Conservation (phyloP, 2,888 invertebrate species). For the Unio delphinus region DNA sequence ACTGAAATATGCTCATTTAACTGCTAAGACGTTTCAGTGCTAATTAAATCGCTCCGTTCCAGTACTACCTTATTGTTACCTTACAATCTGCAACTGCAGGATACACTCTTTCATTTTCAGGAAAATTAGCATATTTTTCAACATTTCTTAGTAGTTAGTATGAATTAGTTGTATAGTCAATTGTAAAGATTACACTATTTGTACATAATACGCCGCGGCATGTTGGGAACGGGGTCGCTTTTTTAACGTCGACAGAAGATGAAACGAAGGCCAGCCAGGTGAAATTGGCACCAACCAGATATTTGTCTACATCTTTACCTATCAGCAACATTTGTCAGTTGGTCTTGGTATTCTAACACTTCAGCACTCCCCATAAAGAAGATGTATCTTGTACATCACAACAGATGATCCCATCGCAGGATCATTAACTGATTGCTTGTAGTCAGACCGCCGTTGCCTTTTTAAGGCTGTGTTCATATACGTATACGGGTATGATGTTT, state of each 20-base stretch:
- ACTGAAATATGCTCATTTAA: no score
- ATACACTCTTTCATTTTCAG: slow-evolving; percentile 34
- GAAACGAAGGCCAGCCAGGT: slow-evolving; percentile 23
- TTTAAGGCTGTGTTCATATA: no score
- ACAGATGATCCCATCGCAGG: no score
- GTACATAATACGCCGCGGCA: slow-evolving; percentile 9
- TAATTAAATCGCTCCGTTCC: slow-evolving; percentile 13
- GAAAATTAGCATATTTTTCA: slow-evolving; percentile 26
- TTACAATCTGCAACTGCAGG: slow-evolving; percentile 32
- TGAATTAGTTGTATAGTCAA: slow-evolving; percentile 20
- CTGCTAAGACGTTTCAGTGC: slow-evolving; percentile 9
- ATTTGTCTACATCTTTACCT: slow-evolving; percentile 7
- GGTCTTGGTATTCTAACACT: no score
- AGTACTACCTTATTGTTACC: slow-evolving; percentile 8
- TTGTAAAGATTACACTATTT: slow-evolving; percentile 17
- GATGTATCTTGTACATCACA: no score
- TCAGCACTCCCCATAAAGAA: no score
- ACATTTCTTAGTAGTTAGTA: slow-evolving; percentile 35
- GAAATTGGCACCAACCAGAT: slow-evolving; percentile 14
- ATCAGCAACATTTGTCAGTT: neutral
- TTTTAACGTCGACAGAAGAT: slow-evolving; percentile 8
- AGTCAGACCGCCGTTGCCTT: no score
- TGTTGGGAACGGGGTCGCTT: slow-evolving; percentile 17
- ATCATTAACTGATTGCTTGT: no score
- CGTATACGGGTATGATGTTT: no score